Evolutionary conservation across 2,888 invertebrate genomes (phyloP).

Genomic region (Bombyx huttoni): DNA sequence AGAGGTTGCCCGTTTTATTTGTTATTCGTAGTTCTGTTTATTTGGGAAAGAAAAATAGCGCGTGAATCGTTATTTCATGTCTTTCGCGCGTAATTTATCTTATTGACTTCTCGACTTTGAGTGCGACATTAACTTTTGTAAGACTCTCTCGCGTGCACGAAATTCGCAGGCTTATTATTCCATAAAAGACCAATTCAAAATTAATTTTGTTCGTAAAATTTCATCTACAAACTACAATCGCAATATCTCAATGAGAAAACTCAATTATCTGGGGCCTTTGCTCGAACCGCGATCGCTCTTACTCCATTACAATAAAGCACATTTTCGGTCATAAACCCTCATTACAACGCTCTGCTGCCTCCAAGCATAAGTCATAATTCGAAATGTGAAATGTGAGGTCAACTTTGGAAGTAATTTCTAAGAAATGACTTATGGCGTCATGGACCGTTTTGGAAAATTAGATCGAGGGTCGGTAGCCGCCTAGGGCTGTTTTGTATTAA

Average conservation of each 20-base stretch:
- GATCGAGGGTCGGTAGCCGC: slow-evolving; percentile 13
- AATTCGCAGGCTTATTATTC: not conserved
- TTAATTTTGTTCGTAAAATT: not conserved
- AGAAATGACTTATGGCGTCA: slow-evolving; percentile 23
- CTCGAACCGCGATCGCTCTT: slow-evolving; percentile 11
- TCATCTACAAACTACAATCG: slow-evolving; percentile 3
- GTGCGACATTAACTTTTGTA: too few species aligned
- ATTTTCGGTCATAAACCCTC: slow-evolving; percentile 20
- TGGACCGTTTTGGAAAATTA: slow-evolving; percentile 14
- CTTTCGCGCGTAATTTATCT: too few species aligned
- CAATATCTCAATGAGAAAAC: slow-evolving; percentile 16
- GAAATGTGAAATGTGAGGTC: slow-evolving; percentile 26
- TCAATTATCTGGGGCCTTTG: slow-evolving; percentile 17
- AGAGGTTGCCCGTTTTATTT: slow-evolving; percentile 12
- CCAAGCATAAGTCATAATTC: slow-evolving; percentile 21
- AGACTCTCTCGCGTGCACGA: not conserved
- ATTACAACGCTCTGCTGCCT: slow-evolving; percentile 20
- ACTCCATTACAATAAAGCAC: slow-evolving; percentile 19
- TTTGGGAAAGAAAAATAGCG: not conserved
- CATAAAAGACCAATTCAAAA: not conserved
- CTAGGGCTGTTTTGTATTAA: not conserved
- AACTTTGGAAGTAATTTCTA: slow-evolving; percentile 25
- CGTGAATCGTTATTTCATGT: too few species aligned
- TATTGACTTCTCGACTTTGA: too few species aligned
- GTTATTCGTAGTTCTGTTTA: not conserved